Percentiles rank a stretch among this genome's conserved stretches.
phyloP scores from a whole-genome alignment of 2,888 invertebrate genomes.

The Pammene fasciana region DNA sequence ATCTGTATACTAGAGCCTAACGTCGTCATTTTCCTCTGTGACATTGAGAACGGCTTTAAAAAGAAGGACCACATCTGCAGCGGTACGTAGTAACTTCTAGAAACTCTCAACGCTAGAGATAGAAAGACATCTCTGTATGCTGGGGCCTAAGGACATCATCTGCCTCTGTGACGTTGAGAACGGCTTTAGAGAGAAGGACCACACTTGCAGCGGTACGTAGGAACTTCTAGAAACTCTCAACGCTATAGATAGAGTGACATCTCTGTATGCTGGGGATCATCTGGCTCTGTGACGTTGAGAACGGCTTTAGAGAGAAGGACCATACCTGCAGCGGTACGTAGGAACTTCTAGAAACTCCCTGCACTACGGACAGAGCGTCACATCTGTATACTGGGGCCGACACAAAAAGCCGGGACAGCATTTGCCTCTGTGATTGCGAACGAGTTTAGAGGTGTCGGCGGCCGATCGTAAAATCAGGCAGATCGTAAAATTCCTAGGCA shows the following conservation, averaged over 20 bases:
- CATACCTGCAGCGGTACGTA: constrained; percentile 81
- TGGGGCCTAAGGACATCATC: constrained; percentile 73
- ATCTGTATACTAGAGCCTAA: too few species aligned
- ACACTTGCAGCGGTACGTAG: constrained; percentile 80
- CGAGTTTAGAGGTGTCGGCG: too few species aligned
- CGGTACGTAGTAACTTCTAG: too few species aligned
- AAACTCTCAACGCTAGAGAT: constrained; percentile 80
- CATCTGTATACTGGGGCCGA: too few species aligned
- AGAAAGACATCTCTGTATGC: constrained; percentile 71
- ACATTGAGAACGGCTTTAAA: too few species aligned
- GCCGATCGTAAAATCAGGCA: too few species aligned
- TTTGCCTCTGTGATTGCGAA: too few species aligned
- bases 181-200: constrained; percentile 85
- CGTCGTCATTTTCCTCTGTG: neutral
- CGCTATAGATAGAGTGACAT: constrained; percentile 77
- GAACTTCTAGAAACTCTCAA: constrained; percentile 64
- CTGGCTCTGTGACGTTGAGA: constrained; percentile 84
- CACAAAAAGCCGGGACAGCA: too few species aligned
- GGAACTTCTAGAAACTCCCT: neutral
- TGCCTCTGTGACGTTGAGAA: constrained; percentile 85
- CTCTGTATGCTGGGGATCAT: constrained; percentile 75
- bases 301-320: constrained; percentile 85
- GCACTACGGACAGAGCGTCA: neutral
- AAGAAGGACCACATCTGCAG: too few species aligned
- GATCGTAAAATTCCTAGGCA: too few species aligned